A percentile compares a stretch with the other conserved stretches of the same genome.
Conservation (phyloP, 2,113 vertebrate genomes). For the Paedocypris sp. region DNA sequence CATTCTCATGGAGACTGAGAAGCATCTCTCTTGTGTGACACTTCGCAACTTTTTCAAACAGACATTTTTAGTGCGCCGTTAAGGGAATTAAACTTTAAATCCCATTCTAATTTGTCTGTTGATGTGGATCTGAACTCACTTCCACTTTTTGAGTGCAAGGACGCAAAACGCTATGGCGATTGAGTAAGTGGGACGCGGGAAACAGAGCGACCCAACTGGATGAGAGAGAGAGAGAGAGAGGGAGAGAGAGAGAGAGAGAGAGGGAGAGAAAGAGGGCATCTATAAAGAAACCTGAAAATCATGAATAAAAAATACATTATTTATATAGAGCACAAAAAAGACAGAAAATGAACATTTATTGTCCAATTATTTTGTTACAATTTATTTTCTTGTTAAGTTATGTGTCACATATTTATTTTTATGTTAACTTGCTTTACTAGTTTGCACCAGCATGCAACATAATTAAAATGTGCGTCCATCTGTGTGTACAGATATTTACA, state of each 20-base stretch:
- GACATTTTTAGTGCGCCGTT: neutral
- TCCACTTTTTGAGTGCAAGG: neutral
- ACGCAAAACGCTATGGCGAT: conserved; percentile 17
- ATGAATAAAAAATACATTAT: neutral
- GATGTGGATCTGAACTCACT: neutral
- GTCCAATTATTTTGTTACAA: too few species aligned
- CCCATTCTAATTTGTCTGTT: neutral
- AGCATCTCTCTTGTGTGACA: too few species aligned
- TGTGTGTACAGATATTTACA: too few species aligned
- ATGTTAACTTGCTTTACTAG: too few species aligned
- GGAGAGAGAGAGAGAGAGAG: neutral
- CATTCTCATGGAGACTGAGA: too few species aligned
- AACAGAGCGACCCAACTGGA: conserved; percentile 17
- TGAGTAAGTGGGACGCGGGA: conserved; percentile 24
- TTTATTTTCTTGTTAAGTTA: too few species aligned
- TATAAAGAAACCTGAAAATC: neutral
- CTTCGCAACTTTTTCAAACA: neutral
- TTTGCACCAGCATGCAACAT: too few species aligned
- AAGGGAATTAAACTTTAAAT: conserved; percentile 5
- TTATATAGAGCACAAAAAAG: too few species aligned
- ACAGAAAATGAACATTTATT: too few species aligned
- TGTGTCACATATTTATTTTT: too few species aligned
- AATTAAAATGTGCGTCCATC: too few species aligned
- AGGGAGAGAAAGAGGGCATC: conserved; percentile 9
- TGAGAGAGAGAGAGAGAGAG: neutral